Evolutionary conservation across 2,113 vertebrate species (phyloP), one percentile per base, ranked within the genome.

Genomic region (Plecotus auritus): DNA sequence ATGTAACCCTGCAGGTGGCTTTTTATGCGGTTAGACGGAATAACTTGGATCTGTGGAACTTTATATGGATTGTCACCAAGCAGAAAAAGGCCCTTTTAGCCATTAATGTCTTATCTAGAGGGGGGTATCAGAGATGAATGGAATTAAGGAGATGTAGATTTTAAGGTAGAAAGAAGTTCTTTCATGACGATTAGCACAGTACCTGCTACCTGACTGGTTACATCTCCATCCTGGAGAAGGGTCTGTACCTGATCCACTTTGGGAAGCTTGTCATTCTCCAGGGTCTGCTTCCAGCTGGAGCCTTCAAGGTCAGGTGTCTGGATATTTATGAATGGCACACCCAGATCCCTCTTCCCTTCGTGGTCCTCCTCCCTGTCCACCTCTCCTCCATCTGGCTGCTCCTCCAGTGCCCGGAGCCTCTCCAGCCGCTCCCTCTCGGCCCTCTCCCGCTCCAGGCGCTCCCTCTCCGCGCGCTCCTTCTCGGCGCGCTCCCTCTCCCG

Each of bases 281-380:
- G 92, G 35, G 99, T 92, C 37, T 98, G 98, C 47, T 86, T 54
- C 59, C 37, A 93, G 47, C 26, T 95, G 1, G 80, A 35, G 9
- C 97, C 95, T 7, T 98, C 97, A 0, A 91, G 76, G 85, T 97
- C 84, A 0, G 95, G 96, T 2, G 98, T 94, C 23, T 98, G 98
- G 67, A 99, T 91, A 47, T 98, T 93, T 78, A 99, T 95, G 90
- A 98, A 98, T 0, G 99, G 99, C 76, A 99, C 97, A 0, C 98
- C 97, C 0, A 97, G 0, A 0, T 85, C 93, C 85, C 51, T 96
- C 88, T 96, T 97, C 17, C 97, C 88, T 23, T 98, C 97, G 0
- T 95, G 64, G 2, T 96, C 93, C 56, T 98, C 98, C 5, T 88
- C 93, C 5, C 4, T 85, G 47, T 91, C 42, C 0, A 9, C 82